These are phyloP conservation scores for Lycodopsis pacificus DNA, from an alignment of 2,797 vertebrate genomes.

Conservation along the genomic window DNA sequence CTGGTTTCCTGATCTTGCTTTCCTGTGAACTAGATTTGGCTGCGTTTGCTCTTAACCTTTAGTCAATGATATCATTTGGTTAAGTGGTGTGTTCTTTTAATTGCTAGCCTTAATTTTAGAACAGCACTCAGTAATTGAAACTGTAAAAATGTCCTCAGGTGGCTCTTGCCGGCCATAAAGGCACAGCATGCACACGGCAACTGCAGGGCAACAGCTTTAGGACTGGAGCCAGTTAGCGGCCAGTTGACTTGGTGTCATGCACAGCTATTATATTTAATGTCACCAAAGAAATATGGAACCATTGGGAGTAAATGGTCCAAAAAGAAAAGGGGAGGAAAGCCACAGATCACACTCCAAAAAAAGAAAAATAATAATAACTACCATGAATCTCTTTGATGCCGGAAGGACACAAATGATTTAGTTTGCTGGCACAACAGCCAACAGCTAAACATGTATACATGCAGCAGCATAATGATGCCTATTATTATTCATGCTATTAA, in stretches of 20 bases:
- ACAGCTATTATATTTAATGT: slow-evolving; percentile 1
- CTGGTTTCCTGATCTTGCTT: slow-evolving; percentile 51
- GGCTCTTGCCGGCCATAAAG: slow-evolving; percentile 46
- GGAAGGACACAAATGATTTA: slow-evolving; percentile 19
- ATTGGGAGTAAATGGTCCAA: neutral
- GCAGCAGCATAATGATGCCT: slow-evolving; percentile 38
- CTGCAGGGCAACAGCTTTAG: slow-evolving; percentile 33
- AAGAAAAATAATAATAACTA: neutral
- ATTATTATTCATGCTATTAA: slow-evolving; percentile 23
- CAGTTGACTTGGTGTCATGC: slow-evolving; percentile 12
- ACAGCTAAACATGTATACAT: slow-evolving; percentile 39
- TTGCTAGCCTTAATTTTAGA: slow-evolving; percentile 77
- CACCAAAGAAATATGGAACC: neutral
- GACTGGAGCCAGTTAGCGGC: slow-evolving; percentile 1
- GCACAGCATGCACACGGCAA: slow-evolving; percentile 29
- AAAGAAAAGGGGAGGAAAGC: neutral
- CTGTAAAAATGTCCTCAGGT: slow-evolving; percentile 66
- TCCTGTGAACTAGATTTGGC: slow-evolving; percentile 64
- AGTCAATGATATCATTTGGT: slow-evolving; percentile 72
- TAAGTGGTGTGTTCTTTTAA: slow-evolving; percentile 73
- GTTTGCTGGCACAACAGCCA: neutral
- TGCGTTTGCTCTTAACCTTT: slow-evolving; percentile 70
- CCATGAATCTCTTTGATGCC: neutral
- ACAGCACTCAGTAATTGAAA: slow-evolving; percentile 69
- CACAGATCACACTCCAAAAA: neutral